Percentiles rank a stretch among this genome's conserved stretches.
Evolutionary conservation across 2,113 vertebrate genomes (phyloP).

Genomic region (Serilophus lunatus): DNA sequence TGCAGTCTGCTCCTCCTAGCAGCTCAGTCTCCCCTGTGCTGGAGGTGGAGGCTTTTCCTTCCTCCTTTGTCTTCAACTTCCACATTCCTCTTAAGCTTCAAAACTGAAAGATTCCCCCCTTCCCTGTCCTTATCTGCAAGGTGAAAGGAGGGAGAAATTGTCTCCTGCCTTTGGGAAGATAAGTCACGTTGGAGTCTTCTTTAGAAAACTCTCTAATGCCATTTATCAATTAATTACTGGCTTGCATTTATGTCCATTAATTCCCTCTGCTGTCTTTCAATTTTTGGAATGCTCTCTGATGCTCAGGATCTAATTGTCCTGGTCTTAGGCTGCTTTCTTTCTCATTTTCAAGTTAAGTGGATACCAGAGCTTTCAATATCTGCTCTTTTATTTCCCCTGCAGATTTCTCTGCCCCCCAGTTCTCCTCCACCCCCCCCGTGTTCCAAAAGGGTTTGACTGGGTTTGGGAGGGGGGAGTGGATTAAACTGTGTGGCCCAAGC

Average conservation of each 20-base stretch:
- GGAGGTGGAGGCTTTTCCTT: background rate
- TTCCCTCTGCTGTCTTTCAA: slow-evolving; percentile 40
- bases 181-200: slow-evolving; percentile 53
- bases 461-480: background rate
- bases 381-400: background rate
- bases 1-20: background rate
- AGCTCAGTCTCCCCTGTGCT: background rate
- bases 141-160: slow-evolving; percentile 52
- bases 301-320: slow-evolving; percentile 12
- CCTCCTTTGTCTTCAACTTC: background rate
- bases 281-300: slow-evolving; percentile 14
- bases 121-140: slow-evolving; percentile 60
- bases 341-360: slow-evolving; percentile 20
- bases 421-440: background rate
- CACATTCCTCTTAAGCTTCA: background rate
- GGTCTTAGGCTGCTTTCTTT: background rate
- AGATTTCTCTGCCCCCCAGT: background rate
- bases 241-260: slow-evolving; percentile 48
- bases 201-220: slow-evolving; percentile 47
- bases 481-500: background rate
- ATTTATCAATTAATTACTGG: slow-evolving; percentile 71
- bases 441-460: background rate
- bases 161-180: slow-evolving; percentile 50
- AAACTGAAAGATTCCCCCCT: background rate
- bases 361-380: background rate